Evolutionary conservation across 2,888 invertebrate genomes (phyloP), one percentile per base, ranked within the genome.

Genomic region (Thecophora atra): DNA sequence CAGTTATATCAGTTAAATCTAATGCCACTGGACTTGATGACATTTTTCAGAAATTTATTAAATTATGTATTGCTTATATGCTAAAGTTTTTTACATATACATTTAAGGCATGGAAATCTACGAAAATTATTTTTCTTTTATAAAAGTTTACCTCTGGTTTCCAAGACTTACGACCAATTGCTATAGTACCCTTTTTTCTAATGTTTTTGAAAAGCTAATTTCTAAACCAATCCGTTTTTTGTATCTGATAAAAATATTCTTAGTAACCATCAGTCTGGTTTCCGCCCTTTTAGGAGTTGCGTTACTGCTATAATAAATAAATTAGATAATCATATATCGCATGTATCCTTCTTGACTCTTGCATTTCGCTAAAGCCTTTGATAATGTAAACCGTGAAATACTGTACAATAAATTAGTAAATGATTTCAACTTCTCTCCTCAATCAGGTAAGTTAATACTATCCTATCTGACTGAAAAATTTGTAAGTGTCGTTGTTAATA

Each of bases 181-280:
- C 65, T 3, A 65, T 44, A 17, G 17, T 65, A 21, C 44, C 21
- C 8, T 65, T 21, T 28, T 65, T n/a, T 65, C 65, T 15, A 47
- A 65, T 24, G 44, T 65, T 11, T 65, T 65, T 4, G 51, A 65
- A 47, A 44, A 47, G 17, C 17, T 28, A 1, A 44, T 65, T 13
- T 17, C 19, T 4, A 47, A 44, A 21, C 65, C 28, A 19, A 6
- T 13, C 28, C 21, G 21, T 47, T 47, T 47, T 47, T 47, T 2
- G 17, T 47, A 62, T 1, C 24, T 30, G 26, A 37, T 69, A 71
- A 69, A 52, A 42, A 63, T 60, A 68, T 26, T 65, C 72, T 69
- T 69, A 72, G 72, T 72, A 66, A 65, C 21, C 65, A 65, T 47
- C 47, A 44, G 21, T 54, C 51, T 17, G 13, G 47, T 15, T 47